Evolutionary conservation across 2,888 invertebrate species (phyloP), one percentile per base, ranked within the genome.

Genomic region (Tetanocera ferruginea): DNA sequence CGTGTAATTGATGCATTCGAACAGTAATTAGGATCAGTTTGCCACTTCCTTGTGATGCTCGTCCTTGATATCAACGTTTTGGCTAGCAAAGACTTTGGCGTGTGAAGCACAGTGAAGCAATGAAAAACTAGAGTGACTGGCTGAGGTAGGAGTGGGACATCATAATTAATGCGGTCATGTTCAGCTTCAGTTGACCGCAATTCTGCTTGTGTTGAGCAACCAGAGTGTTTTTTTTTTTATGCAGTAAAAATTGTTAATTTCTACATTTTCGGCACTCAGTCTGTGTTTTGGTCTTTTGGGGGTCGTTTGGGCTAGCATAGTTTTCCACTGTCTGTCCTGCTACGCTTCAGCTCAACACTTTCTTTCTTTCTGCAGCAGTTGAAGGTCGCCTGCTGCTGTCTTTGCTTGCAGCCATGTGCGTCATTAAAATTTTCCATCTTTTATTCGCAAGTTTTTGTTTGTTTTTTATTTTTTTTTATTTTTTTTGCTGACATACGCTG

Each of bases 1-100:
- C 79, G 81, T 83, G 82, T 82, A 83, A 83, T 83, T 82, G 82
- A 81, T 81, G 81, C 80, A 82, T 81, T 82, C 80, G 80, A 81
- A 81, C 80, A 79, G 81, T 82, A 83, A 83, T 82, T 83, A 83
- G 81, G 80, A 81, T 77, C 81, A 82, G 79, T 83, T 81, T 52
- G 34, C 76, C 75, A 62, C 71, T 62, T 70, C 73, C 49, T 71
- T 23, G 23, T 11, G 23, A 37, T 23, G 51, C 64, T 64, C 34
- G 19, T 52, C n/a, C 37, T 11, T 17, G 23, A 14, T 37, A 31
- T 43, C 43, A 5, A 8, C 49, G 23, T n/a, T 76, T 57, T 43
- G 17, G 34, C 80, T 72, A 51, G 64, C 79, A 72, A 74, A 76
- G 75, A 79, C 60, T 25, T 19, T 37, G 43, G 14, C 49, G 70